Evolutionary conservation across 1,140 invertebrate species (phyloP).

Genomic region (Melipona quadrifasciata): DNA sequence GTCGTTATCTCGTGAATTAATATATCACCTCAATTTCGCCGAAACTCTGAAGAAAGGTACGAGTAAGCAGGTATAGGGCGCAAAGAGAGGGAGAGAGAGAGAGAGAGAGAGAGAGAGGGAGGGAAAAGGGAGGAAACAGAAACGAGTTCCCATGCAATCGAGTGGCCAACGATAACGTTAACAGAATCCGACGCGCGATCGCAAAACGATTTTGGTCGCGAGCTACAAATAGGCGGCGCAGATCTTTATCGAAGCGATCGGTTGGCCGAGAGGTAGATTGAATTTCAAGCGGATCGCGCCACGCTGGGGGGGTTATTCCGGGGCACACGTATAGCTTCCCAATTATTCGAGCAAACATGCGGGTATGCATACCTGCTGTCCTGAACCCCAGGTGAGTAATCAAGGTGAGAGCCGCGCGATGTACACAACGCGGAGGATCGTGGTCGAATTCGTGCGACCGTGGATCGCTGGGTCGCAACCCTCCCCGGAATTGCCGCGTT

Average conservation of each 20-base stretch:
- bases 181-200: constrained; percentile 20
- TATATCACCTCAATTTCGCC: not conserved
- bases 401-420: constrained; percentile 63
- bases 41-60: not conserved
- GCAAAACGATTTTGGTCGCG: constrained; percentile 50
- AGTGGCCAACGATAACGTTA: constrained; percentile 16
- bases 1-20: not conserved
- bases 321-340: constrained; percentile 50
- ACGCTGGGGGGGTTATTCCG: constrained; percentile 46
- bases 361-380: constrained; percentile 65
- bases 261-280: constrained; percentile 54
- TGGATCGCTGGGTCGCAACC: not conserved
- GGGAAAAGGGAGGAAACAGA: too few species aligned
- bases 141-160: not conserved
- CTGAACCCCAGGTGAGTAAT: constrained; percentile 67
- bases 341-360: constrained; percentile 69
- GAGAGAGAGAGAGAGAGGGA: not conserved
- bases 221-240: constrained; percentile 43
- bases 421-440: constrained; percentile 41
- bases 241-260: constrained; percentile 62
- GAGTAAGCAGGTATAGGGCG: not conserved
- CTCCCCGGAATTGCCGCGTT: constrained; percentile 15
- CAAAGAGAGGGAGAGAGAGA: not conserved
- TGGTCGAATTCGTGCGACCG: constrained; percentile 50
- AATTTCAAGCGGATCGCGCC: constrained; percentile 55